A percentile compares a stretch with the other conserved stretches of the same genome.
These are phyloP conservation scores for Caenorhabditis sp. DNA, from an alignment of 2,888 invertebrate genomes.

Conservation along the genomic window DNA sequence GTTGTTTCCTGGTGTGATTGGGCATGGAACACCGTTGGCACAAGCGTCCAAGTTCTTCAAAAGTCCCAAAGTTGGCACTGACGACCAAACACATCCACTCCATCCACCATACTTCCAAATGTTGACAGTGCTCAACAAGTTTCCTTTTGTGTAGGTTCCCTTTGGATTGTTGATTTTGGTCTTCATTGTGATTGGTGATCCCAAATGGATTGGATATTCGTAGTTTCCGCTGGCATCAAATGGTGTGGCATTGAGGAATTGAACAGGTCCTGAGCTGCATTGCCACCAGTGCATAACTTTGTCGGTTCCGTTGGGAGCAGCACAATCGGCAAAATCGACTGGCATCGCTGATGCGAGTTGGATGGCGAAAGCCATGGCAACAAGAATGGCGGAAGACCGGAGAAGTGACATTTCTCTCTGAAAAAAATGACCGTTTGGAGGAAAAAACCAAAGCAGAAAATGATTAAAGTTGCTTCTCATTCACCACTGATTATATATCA, in stretches of 20 bases:
- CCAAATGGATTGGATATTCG: constrained; percentile 61
- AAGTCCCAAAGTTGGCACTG: constrained; percentile 56
- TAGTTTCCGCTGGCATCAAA: constrained; percentile 41
- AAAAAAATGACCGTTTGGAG: no score
- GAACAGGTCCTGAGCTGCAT: constrained; percentile 36
- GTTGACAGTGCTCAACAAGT: constrained; percentile 51
- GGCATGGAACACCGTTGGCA: constrained; percentile 45
- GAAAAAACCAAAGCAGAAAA: no score
- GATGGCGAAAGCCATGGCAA: no score
- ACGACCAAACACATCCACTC: constrained; percentile 52
- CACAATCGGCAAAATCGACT: constrained; percentile 18
- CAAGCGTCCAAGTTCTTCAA: constrained; percentile 47
- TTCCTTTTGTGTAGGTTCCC: constrained; percentile 40
- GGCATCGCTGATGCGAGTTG: not conserved
- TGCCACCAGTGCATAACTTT: constrained; percentile 55
- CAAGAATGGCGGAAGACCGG: no score
- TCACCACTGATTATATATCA: no score
- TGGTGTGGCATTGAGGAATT: constrained; percentile 40
- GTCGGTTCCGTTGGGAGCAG: constrained; percentile 58
- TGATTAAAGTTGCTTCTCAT: no score
- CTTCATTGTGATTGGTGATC: constrained; percentile 49
- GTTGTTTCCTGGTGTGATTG: constrained; percentile 24
- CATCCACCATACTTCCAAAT: constrained; percentile 58
- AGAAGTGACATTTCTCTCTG: no score
- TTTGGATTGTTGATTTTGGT: constrained; percentile 48